These are phyloP conservation scores for Hirtodrosophila histrioides DNA, from an alignment of 2,888 invertebrate species.

Conservation along the genomic window DNA sequence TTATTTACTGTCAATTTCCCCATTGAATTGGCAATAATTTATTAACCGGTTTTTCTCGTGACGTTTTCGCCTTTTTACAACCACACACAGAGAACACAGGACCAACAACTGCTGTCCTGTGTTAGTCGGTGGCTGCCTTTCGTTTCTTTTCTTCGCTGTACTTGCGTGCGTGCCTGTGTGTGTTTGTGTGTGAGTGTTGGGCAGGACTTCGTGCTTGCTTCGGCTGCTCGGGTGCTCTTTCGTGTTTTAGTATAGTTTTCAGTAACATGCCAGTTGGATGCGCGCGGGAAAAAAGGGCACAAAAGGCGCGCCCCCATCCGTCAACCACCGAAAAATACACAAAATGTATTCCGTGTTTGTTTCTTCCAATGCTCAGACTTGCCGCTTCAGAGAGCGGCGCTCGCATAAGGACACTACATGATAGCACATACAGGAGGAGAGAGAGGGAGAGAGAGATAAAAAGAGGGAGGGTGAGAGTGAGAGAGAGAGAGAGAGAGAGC, in stretches of 20 bases:
- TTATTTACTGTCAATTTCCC: conserved; percentile 67
- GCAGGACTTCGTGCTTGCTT: conserved; percentile 67
- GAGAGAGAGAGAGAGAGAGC: conserved; percentile 9
- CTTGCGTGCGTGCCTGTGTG: conserved; percentile 1
- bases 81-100: conserved; percentile 72
- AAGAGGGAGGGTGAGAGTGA: not conserved
- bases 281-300: conserved; percentile 64
- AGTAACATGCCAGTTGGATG: conserved; percentile 62
- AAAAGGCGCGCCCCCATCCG: conserved; percentile 64
- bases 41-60: conserved; percentile 82
- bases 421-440: conserved; percentile 5
- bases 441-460: not conserved
- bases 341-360: conserved; percentile 63
- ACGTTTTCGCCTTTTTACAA: conserved; percentile 80
- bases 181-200: conserved; percentile 46
- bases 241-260: conserved; percentile 67
- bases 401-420: conserved; percentile 1
- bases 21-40: conserved; percentile 79
- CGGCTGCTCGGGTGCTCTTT: conserved; percentile 39
- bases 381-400: conserved; percentile 9
- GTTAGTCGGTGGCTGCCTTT: conserved; percentile 41
- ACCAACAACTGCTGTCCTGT: conserved; percentile 63
- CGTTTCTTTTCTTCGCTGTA: conserved; percentile 36
- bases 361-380: conserved; percentile 23
- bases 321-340: conserved; percentile 59